Evolutionary conservation across 2,797 vertebrate species (phyloP).

Genomic region (Cynopterus sphinx): DNA sequence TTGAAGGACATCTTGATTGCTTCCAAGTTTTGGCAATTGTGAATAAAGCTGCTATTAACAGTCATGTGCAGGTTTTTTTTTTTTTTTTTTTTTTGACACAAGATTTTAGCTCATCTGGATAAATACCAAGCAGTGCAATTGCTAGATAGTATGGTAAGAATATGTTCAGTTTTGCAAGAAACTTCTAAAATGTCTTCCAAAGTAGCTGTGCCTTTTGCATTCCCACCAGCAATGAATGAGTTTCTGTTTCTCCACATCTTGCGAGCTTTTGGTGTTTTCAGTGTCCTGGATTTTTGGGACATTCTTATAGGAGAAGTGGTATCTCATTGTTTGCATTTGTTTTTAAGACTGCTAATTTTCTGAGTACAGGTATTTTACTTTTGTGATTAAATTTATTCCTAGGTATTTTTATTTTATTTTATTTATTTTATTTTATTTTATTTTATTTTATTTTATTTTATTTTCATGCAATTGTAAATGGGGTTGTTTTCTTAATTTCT

Average conservation of each 20-base stretch:
- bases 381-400: too few relatives aligned
- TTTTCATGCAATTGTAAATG: too few relatives aligned
- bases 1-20: background rate
- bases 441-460: too few relatives aligned
- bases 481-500: too few relatives aligned
- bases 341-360: background rate
- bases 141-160: background rate
- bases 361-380: too few relatives aligned
- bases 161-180: conserved; percentile 49
- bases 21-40: conserved; percentile 29
- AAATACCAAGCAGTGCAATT: background rate
- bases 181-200: conserved; percentile 1
- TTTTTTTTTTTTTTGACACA: background rate
- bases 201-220: background rate
- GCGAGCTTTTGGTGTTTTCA: background rate
- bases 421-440: too few relatives aligned
- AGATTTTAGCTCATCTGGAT: background rate
- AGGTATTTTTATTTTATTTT: too few relatives aligned
- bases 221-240: background rate
- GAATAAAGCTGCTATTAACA: conserved; percentile 16
- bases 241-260: background rate
- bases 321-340: conserved; percentile 14
- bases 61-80: conserved; percentile 10
- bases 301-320: background rate
- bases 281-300: conserved; percentile 27